phyloP scores from a whole-genome alignment of 2,797 vertebrate species.

The Labeo calbasu region DNA sequence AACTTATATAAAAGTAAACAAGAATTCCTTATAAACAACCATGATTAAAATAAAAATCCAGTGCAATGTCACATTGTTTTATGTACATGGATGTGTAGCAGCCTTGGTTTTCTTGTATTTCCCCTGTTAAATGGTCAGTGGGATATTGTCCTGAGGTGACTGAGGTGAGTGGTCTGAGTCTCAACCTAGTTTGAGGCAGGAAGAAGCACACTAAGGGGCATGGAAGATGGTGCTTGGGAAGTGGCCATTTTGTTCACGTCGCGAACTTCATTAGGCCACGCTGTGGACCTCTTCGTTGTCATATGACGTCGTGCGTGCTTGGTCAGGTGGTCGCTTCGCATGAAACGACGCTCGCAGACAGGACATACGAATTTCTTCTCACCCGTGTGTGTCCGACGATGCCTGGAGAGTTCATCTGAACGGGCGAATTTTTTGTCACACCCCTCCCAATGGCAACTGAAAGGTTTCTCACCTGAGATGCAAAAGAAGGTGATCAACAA shows the following conservation, averaged over 20 bases:
- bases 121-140: slow-evolving; percentile 69
- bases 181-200: slow-evolving; percentile 71
- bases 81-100: slow-evolving; percentile 76
- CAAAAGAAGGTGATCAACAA: slow-evolving; percentile 1
- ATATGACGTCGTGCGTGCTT: slow-evolving; percentile 94
- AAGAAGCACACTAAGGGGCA: slow-evolving; percentile 75
- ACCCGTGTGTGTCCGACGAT: slow-evolving; percentile 94
- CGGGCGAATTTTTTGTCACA: slow-evolving; percentile 96
- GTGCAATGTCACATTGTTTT: slow-evolving; percentile 78
- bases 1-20: slow-evolving; percentile 76
- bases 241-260: slow-evolving; percentile 78
- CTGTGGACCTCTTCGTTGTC: slow-evolving; percentile 84
- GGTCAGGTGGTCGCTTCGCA: slow-evolving; percentile 97
- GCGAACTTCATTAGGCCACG: slow-evolving; percentile 84
- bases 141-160: slow-evolving; percentile 74
- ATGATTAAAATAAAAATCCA: slow-evolving; percentile 75
- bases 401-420: slow-evolving; percentile 95
- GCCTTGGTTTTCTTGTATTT: slow-evolving; percentile 67
- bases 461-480: slow-evolving; percentile 92
- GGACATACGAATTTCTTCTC: slow-evolving; percentile 96
- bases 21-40: slow-evolving; percentile 72
- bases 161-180: slow-evolving; percentile 61
- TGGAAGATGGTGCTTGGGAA: slow-evolving; percentile 69
- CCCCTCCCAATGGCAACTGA: slow-evolving; percentile 95
- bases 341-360: slow-evolving; percentile 93